Evolutionary conservation across 2,113 vertebrate genomes (phyloP).

Genomic region (Nettapus auritus): DNA sequence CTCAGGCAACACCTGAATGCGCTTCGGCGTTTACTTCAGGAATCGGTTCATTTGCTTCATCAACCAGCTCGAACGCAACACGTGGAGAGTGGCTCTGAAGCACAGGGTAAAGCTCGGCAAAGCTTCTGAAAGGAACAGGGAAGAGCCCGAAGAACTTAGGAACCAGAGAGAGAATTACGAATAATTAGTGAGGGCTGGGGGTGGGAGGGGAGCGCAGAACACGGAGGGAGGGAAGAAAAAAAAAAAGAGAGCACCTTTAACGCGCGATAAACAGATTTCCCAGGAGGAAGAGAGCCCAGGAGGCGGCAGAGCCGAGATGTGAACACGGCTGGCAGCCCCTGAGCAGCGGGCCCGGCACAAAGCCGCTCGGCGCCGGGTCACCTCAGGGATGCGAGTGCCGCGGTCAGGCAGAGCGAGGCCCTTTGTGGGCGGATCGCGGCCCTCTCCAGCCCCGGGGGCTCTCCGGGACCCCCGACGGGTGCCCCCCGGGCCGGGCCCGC

Average conservation of each 20-base stretch:
- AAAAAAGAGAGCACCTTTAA: not conserved
- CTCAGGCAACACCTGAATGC: constrained; percentile 8
- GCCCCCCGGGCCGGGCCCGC: too few relatives aligned
- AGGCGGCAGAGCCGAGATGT: too few relatives aligned
- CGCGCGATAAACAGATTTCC: not conserved
- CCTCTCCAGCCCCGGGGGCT: too few relatives aligned
- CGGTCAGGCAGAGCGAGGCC: too few relatives aligned
- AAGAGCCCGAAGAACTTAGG: not conserved
- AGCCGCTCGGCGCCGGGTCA: too few relatives aligned
- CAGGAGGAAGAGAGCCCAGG: not conserved
- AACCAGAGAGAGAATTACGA: not conserved
- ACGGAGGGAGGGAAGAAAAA: rapidly evolving
- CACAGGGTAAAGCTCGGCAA: not conserved
- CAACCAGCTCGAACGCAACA: not conserved
- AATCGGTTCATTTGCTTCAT: not conserved
- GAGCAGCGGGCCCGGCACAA: too few relatives aligned
- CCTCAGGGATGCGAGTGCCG: too few relatives aligned
- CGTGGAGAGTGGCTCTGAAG: not conserved
- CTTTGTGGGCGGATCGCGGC: too few relatives aligned
- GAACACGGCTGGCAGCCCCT: too few relatives aligned
- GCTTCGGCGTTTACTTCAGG: not conserved
- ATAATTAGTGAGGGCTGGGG: not conserved
- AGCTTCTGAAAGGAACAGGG: not conserved
- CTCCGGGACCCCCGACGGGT: too few relatives aligned
- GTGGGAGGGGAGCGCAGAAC: not conserved